phyloP scores from a whole-genome alignment of 2,113 vertebrate genomes.

The Osmerus eperlanus region DNA sequence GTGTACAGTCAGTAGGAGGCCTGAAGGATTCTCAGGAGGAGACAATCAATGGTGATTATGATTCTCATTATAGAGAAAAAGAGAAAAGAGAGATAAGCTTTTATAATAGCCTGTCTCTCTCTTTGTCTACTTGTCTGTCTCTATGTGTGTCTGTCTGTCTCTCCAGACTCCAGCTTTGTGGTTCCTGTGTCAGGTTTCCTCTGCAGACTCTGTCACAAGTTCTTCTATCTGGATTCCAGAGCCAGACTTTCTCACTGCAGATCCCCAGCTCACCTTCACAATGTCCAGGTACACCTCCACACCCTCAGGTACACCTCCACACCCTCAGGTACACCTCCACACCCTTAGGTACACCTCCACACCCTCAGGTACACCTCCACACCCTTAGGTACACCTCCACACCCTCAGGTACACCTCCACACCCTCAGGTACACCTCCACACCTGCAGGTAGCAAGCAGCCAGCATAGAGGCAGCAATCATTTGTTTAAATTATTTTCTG shows the following conservation, averaged over 20 bases:
- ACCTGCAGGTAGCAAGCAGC: background rate
- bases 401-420: constrained; percentile 21
- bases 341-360: constrained; percentile 17
- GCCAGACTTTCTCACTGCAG: constrained; percentile 86
- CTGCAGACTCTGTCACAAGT: constrained; percentile 89
- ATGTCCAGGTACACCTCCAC: constrained; percentile 76
- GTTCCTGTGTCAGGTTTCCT: constrained; percentile 88
- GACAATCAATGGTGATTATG: background rate
- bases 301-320: background rate
- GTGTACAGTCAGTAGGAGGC: too few species aligned
- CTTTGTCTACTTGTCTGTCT: background rate
- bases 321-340: constrained; percentile 16
- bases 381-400: constrained; percentile 19
- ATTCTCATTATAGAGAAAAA: too few species aligned
- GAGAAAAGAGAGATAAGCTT: too few species aligned
- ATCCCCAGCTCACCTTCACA: constrained; percentile 84
- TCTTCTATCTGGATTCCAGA: constrained; percentile 83
- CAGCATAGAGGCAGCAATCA: too few species aligned
- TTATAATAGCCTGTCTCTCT: background rate
- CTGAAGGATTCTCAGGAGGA: background rate
- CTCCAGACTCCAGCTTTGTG: constrained; percentile 83
- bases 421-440: constrained; percentile 4
- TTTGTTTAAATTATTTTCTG: too few species aligned
- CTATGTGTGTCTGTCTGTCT: constrained; percentile 12
- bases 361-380: constrained; percentile 17